phyloP scores from a whole-genome alignment of 2,888 invertebrate genomes.

The Arrhopalites spinosus region DNA sequence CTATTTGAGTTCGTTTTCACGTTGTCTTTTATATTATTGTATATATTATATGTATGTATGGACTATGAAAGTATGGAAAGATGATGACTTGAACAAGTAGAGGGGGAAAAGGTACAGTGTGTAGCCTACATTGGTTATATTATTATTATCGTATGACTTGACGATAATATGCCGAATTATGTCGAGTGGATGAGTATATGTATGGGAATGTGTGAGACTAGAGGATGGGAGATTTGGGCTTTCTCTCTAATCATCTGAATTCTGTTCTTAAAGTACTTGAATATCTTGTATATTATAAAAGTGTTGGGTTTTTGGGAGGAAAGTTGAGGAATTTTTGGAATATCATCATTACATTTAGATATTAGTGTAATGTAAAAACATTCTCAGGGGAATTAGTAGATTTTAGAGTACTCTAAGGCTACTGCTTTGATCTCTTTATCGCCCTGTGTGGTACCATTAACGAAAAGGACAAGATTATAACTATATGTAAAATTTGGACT shows the following conservation, averaged over 20 bases:
- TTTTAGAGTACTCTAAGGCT: background rate
- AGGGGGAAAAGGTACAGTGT: too few relatives aligned
- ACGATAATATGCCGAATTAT: too few relatives aligned
- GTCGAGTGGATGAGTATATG: too few relatives aligned
- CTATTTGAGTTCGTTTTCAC: background rate
- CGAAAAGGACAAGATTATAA: background rate
- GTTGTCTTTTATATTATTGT: background rate
- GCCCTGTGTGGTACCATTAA: background rate
- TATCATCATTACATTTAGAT: conserved; percentile 1
- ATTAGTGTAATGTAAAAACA: conserved; percentile 1
- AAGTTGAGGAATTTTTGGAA: too few relatives aligned
- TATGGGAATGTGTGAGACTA: too few relatives aligned
- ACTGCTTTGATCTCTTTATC: conserved; percentile 1
- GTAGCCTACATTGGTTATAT: too few relatives aligned
- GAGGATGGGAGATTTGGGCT: background rate
- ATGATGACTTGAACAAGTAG: too few relatives aligned
- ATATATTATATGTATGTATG: too few relatives aligned
- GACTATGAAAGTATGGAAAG: background rate
- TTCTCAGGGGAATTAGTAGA: conserved; percentile 1
- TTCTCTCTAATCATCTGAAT: conserved; percentile 4
- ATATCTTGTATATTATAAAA: background rate
- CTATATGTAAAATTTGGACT: too few relatives aligned
- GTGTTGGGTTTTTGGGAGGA: background rate
- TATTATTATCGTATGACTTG: too few relatives aligned
- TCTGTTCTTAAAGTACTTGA: background rate